These are phyloP conservation scores for Dimorphilus gyrociliatus DNA, from an alignment of 2,888 invertebrate species.

Conservation along the genomic window DNA sequence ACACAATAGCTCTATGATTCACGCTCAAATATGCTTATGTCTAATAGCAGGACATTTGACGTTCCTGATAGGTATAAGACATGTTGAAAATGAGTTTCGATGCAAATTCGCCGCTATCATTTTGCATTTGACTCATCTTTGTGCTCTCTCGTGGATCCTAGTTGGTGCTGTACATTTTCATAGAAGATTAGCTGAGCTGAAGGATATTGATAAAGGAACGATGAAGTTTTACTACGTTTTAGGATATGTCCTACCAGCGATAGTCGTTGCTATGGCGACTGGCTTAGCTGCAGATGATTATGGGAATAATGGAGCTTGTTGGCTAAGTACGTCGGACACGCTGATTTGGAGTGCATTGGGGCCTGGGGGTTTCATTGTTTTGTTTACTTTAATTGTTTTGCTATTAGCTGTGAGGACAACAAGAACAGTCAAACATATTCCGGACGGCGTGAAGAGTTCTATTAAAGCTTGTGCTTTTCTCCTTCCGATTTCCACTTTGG, in stretches of 20 bases:
- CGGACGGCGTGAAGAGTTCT: too few species aligned
- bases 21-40: too few species aligned
- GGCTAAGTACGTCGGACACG: constrained; percentile 79
- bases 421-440: too few species aligned
- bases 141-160: constrained; percentile 75
- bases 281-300: constrained; percentile 85
- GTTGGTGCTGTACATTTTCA: constrained; percentile 82
- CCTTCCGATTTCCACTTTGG: too few species aligned
- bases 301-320: constrained; percentile 82
- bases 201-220: constrained; percentile 86
- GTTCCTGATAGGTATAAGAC: too few species aligned
- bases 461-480: too few species aligned
- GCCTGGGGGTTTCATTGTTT: too few species aligned
- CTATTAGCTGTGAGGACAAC: too few species aligned
- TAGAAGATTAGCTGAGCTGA: constrained; percentile 79
- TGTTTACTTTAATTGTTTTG: too few species aligned
- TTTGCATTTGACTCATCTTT: constrained; percentile 80
- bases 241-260: constrained; percentile 66
- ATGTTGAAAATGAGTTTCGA: too few species aligned
- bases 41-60: too few species aligned
- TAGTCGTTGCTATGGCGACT: constrained; percentile 73
- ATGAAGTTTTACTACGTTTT: constrained; percentile 77
- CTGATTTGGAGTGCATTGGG: constrained; percentile 90
- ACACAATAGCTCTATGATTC: too few species aligned
- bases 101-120: constrained; percentile 78